These are phyloP conservation scores for Micrasema longulum DNA, from an alignment of 1,140 invertebrate genomes.

Conservation along the genomic window DNA sequence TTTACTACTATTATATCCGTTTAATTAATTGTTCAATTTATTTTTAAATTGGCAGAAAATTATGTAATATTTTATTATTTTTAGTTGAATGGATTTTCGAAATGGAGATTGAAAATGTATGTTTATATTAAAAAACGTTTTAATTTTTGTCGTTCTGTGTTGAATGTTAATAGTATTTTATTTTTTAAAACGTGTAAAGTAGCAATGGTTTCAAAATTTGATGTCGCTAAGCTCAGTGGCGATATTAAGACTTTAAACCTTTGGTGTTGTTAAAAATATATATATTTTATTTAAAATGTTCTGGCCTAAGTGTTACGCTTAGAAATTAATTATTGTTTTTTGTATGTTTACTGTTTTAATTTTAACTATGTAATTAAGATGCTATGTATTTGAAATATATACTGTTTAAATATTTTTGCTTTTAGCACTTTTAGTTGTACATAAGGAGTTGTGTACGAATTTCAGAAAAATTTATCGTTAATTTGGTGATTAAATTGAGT, in stretches of 20 bases:
- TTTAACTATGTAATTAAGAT: neutral
- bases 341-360: neutral
- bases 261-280: constrained; percentile 11
- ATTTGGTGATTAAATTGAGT: too few species aligned
- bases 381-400: neutral
- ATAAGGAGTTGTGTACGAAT: too few species aligned
- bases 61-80: too few species aligned
- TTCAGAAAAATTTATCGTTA: too few species aligned
- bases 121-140: too few species aligned
- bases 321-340: neutral
- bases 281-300: neutral
- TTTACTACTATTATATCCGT: too few species aligned
- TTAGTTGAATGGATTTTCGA: neutral
- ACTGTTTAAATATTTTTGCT: too few species aligned
- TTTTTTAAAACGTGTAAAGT: constrained; percentile 19
- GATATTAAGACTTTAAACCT: constrained; percentile 21
- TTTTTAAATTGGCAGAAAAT: too few species aligned
- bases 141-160: too few species aligned
- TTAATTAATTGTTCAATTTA: too few species aligned
- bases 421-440: too few species aligned
- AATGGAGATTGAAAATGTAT: neutral
- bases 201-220: constrained; percentile 35
- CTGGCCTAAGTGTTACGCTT: neutral
- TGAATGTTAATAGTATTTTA: neutral
- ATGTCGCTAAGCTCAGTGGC: constrained; percentile 35